Evolutionary conservation across 1,140 invertebrate genomes (phyloP).

Genomic region (Sycobia sp.): DNA sequence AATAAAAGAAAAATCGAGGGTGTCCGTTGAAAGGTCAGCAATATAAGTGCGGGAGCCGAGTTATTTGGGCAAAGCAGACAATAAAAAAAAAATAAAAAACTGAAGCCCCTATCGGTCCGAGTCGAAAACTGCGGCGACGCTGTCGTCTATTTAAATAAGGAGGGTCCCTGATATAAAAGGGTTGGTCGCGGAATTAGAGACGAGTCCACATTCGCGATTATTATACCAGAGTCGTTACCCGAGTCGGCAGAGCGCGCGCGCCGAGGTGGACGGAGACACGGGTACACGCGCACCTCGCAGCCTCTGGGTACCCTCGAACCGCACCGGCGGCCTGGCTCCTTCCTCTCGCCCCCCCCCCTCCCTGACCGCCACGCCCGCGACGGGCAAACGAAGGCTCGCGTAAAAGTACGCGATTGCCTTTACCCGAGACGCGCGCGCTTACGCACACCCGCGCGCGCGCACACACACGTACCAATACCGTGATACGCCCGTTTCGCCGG

Average conservation of each 20-base stretch:
- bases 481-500: no score
- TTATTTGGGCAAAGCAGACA: no score
- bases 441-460: constrained; percentile 3
- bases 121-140: neutral
- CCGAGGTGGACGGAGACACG: constrained; percentile 28
- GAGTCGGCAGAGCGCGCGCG: constrained; percentile 12
- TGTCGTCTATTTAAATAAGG: constrained; percentile 46
- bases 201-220: constrained; percentile 43
- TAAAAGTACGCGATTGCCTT: constrained; percentile 35
- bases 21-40: no score
- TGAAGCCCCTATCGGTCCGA: constrained; percentile 21
- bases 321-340: constrained; percentile 5
- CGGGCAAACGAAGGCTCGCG: constrained; percentile 27
- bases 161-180: constrained; percentile 49
- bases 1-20: no score
- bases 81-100: constrained; percentile 35
- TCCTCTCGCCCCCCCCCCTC: no score
- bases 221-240: constrained; percentile 37
- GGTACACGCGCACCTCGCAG: constrained; percentile 2
- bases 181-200: constrained; percentile 50
- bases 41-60: no score
- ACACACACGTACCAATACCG: no score
- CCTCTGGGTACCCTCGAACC: constrained; percentile 32
- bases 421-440: constrained; percentile 17
- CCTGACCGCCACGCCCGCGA: constrained; percentile 9